Conservation (phyloP, 2,797 vertebrate genomes). For the Phataginus tetradactyla region DNA sequence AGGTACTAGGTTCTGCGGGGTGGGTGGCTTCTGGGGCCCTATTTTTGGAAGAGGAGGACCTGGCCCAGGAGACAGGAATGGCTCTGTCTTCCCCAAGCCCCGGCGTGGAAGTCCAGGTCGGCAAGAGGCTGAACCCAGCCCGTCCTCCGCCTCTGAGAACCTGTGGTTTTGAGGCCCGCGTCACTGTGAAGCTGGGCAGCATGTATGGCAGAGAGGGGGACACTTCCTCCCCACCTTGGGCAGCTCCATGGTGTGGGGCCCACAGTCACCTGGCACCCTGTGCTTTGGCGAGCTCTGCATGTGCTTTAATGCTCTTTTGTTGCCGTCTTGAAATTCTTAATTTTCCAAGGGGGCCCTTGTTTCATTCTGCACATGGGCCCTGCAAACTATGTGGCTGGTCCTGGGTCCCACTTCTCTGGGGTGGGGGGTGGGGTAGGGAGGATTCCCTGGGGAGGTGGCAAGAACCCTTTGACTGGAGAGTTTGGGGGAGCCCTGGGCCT, state of each 20-base stretch:
- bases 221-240: not conserved
- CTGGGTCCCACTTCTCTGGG: not conserved
- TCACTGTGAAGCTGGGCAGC: not conserved
- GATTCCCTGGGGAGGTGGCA: not conserved
- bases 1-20: no score
- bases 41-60: not conserved
- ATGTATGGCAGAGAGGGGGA: not conserved
- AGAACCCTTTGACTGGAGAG: not conserved
- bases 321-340: not conserved
- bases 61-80: not conserved
- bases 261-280: rapidly evolving
- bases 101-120: not conserved
- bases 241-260: not conserved
- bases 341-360: not conserved
- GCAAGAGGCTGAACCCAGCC: not conserved
- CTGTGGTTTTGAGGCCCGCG: not conserved
- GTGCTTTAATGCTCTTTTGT: no score
- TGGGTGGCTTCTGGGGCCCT: not conserved
- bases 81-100: not conserved
- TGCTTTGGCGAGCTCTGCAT: no score
- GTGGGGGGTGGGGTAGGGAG: no score
- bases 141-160: rapidly evolving
- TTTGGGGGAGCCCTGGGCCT: not conserved
- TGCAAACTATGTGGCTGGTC: not conserved
- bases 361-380: not conserved